Base-by-base conservation (phyloP, 2,888 invertebrate genomes). In the Spilarctia lutea region DNA sequence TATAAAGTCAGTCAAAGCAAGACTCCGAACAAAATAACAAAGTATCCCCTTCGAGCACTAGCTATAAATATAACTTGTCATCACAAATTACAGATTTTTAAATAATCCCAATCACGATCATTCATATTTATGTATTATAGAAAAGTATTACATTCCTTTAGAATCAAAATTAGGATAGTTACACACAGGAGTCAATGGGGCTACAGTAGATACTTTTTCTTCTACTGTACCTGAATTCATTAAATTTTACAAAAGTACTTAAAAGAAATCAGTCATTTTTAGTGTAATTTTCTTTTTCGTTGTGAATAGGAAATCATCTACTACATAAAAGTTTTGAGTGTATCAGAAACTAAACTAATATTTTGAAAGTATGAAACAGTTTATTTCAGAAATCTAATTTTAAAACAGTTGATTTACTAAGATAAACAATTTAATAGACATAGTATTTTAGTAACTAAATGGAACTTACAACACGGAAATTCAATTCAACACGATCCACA, bases 31-130 rank as follows among this genome's bases (percentile, higher is more conserved):
- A 16, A 72, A 75, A 73, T 75, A 76, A 33, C 11, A 72, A 68
- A 67, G 68, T 60, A 69, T 71, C 65, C 73, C 27, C 65, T 45
- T 45, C 74, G 73, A 65, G 74, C 24, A 71, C 45, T 35, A 52
- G 68, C 77, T 80, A 85, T 87, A 83, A 86, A 86, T 85, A 84
- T 82, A 68, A 72, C 63, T 65, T 81, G 82, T 85, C 81, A 75
- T 81, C 83, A 87, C 86, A 87, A 86, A 89, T 88, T 82, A 88
- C 75, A 82, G 74, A 79, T 75, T 84, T 81, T 75, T 77, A 82
- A 86, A 86, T 87, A 85, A 83, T 52, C 82, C 84, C 79, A 87
- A 89, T 89, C 88, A 88, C 82, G 83, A 86, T 89, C 81, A 86
- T 81, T 88, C 85, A 86, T 86, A 83, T 86, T 86, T 85, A 83